These are phyloP conservation scores for Dione vanillae DNA, from an alignment of 2,888 invertebrate species.

Conservation along the genomic window DNA sequence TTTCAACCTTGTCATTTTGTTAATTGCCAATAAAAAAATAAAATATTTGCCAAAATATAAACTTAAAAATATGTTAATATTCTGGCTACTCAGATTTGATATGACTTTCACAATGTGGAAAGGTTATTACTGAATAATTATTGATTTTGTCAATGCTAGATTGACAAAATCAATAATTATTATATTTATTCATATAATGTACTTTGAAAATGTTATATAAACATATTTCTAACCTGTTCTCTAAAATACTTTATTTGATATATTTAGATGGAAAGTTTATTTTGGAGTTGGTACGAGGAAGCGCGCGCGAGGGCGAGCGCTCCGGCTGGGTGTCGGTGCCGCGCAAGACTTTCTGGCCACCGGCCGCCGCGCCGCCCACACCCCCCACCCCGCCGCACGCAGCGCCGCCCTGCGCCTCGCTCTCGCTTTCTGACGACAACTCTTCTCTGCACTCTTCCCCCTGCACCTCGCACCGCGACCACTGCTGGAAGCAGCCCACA, in stretches of 20 bases:
- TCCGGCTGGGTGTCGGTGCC: slow-evolving; percentile 95
- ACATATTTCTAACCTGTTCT: no score
- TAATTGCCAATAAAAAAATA: slow-evolving; percentile 13
- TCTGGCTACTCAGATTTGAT: background rate
- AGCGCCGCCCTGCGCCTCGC: slow-evolving; percentile 84
- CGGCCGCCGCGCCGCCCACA: slow-evolving; percentile 88
- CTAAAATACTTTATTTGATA: background rate
- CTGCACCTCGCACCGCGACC: slow-evolving; percentile 91
- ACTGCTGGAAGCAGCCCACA: slow-evolving; percentile 93
- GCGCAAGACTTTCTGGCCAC: slow-evolving; percentile 94
- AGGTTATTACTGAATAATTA: slow-evolving; percentile 8
- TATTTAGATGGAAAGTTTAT: slow-evolving; percentile 94
- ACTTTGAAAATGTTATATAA: no score
- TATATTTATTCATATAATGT: no score
- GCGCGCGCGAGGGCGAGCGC: slow-evolving; percentile 87
- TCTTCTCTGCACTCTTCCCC: slow-evolving; percentile 95
- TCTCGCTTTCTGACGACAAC: slow-evolving; percentile 95
- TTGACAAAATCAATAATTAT: no score
- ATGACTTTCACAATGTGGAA: slow-evolving; percentile 17
- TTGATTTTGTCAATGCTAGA: background rate
- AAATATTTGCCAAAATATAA: slow-evolving; percentile 17
- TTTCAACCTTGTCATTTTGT: slow-evolving; percentile 18
- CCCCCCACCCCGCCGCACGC: slow-evolving; percentile 84
- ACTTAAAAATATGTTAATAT: slow-evolving; percentile 15
- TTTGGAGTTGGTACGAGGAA: slow-evolving; percentile 88